Evolutionary conservation across 2,888 invertebrate species (phyloP).

Genomic region (Himalopsyche kuldschensis): DNA sequence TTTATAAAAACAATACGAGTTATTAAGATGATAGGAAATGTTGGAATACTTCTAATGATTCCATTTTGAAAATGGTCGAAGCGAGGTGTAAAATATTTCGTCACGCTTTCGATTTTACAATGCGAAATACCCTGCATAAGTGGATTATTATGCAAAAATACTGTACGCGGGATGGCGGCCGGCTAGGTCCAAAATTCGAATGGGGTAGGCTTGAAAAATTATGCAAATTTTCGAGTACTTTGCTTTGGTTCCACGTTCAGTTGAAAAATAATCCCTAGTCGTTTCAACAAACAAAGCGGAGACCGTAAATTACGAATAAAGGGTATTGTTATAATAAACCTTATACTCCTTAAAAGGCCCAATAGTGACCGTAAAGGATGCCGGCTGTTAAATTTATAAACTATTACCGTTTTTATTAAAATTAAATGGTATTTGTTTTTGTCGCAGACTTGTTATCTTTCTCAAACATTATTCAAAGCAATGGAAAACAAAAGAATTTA

Average conservation of each 20-base stretch:
- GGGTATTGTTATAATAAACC: slow-evolving; percentile 4
- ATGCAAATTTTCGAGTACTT: slow-evolving; percentile 37
- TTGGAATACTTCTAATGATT: neutral
- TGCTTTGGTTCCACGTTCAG: slow-evolving; percentile 18
- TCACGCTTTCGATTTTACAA: neutral
- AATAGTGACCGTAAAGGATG: neutral
- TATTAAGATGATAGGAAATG: too few species aligned
- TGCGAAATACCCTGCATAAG: slow-evolving; percentile 21
- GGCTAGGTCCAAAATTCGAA: slow-evolving; percentile 20
- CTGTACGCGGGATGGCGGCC: neutral
- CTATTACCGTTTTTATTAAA: neutral
- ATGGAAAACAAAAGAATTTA: neutral
- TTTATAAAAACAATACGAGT: too few species aligned
- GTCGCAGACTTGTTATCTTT: neutral
- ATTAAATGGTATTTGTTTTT: neutral
- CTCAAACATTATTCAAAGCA: neutral
- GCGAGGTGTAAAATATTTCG: neutral
- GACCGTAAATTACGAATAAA: slow-evolving; percentile 17
- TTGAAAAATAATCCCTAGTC: slow-evolving; percentile 21
- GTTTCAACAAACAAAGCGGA: slow-evolving; percentile 28
- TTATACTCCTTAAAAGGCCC: neutral
- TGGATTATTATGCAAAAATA: slow-evolving; percentile 40
- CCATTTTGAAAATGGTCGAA: neutral
- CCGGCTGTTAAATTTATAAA: neutral
- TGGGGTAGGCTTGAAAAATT: slow-evolving; percentile 35